Conservation (phyloP, 2,113 vertebrate species). For the Sakesphorus luctuosus region DNA sequence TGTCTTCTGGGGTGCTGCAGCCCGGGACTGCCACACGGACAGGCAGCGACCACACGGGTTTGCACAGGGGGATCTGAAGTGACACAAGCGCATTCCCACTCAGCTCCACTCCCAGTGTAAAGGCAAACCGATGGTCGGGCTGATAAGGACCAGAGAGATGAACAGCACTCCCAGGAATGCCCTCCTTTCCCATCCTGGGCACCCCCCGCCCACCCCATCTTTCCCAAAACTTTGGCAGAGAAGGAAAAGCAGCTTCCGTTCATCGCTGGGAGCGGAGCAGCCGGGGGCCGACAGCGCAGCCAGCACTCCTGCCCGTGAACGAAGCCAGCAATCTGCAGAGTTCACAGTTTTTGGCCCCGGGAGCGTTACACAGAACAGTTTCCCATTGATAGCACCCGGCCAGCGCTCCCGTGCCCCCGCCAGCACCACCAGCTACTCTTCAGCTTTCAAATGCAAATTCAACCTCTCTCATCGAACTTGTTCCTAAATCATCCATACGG, state of each 20-base stretch:
- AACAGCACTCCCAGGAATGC: neutral
- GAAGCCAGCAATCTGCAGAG: conserved; percentile 33
- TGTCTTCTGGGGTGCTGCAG: neutral
- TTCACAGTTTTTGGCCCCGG: conserved; percentile 13
- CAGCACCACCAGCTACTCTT: neutral
- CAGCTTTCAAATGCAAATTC: conserved; percentile 61
- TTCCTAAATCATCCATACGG: neutral
- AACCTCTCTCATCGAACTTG: neutral
- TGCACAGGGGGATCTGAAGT: rapidly evolving
- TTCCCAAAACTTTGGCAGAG: neutral
- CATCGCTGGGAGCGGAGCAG: neutral
- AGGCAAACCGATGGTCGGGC: neutral
- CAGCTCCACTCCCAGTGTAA: neutral
- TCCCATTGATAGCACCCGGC: conserved; percentile 25
- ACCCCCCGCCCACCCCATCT: neutral
- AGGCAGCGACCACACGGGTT: neutral
- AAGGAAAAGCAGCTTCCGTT: neutral
- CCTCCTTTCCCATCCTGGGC: rapidly evolving
- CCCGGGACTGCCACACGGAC: rapidly evolving
- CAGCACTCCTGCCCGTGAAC: neutral
- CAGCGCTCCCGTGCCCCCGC: neutral
- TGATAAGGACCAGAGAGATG: rapidly evolving
- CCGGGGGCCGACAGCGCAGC: neutral
- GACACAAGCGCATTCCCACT: rapidly evolving
- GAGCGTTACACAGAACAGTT: neutral